Base-by-base conservation (phyloP, 2,888 invertebrate species). In the Apodemia mormo region DNA sequence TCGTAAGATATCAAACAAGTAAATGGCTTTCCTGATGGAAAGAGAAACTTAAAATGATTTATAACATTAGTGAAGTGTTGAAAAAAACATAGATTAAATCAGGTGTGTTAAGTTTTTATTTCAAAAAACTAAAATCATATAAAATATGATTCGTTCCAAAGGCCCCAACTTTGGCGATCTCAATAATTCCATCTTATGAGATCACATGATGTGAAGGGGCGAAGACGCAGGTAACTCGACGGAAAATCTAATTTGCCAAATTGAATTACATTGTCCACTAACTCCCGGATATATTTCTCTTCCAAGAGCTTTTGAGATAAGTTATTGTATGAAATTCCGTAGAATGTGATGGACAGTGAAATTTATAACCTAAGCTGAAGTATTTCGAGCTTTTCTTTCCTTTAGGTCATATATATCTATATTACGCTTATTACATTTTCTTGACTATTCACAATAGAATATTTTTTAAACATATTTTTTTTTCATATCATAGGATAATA, bases 231-330 rank as follows among this genome's bases (percentile, higher is more conserved):
- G 92, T 92, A 92, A 91, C 88, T 86, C 79, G 83, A 82, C 83
- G 85, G 87, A 86, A 90, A 91, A 92, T 92, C 89, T 90, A 89
- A 92, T 92, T 91, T 89, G 75, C 73, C 78, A 92, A 92, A 92
- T 92, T 92, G 92, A 90, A 92, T 92, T 87, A 89, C 87, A 85
- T 80, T 84, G 89, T 88, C 88, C 89, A 84, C 84, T 83, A 82
- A 82, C 80, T 84, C 77, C 72, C 77, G 78, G 85, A 87, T 85
- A 84, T 83, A 79, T 81, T 78, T 82, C 81, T 79, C 75, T 74
- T 71, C 70, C 68, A 70, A 79, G 78, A 77, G 75, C 73, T 72
- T 76, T 76, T 75, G 72, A 76, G 81, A 76, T 80, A 78, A 80
- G 82, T 81, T 82, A 81, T 82, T 83, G 81, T 83, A 79, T 77